A percentile compares a stretch with the other conserved stretches of the same genome.
phyloP scores from a whole-genome alignment of 2,888 invertebrate species.

The Gortyna flavago region DNA sequence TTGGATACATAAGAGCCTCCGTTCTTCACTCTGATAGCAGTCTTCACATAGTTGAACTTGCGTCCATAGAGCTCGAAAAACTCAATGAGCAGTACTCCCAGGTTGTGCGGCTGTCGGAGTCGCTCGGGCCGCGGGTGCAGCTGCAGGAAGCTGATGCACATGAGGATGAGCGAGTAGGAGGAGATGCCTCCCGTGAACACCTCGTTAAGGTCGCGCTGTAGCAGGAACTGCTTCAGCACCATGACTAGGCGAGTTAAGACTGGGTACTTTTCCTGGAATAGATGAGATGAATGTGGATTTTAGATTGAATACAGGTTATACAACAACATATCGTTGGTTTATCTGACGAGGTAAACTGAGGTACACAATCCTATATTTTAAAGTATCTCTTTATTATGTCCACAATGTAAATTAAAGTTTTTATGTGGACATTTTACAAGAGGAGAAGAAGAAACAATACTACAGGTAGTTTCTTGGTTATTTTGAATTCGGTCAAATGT shows the following conservation, averaged over 20 bases:
- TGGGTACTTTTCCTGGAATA: slow-evolving; percentile 93
- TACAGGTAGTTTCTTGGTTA: neutral
- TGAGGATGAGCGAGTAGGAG: slow-evolving; percentile 99
- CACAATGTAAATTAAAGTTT: neutral
- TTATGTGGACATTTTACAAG: neutral
- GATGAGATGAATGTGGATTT: neutral
- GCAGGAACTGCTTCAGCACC: slow-evolving; percentile 99
- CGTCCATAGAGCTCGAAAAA: slow-evolving; percentile 99
- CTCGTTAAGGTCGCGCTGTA: slow-evolving; percentile 99
- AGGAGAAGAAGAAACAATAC: neutral
- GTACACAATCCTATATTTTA: neutral
- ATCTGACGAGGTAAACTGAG: neutral
- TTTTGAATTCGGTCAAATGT: neutral
- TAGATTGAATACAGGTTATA: neutral
- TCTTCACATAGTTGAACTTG: slow-evolving; percentile 98
- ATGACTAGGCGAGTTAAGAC: slow-evolving; percentile 98
- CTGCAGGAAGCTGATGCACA: slow-evolving; percentile 99
- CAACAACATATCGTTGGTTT: neutral
- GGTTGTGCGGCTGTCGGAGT: slow-evolving; percentile 92
- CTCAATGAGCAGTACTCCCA: slow-evolving; percentile 98
- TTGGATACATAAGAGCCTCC: slow-evolving; percentile 98
- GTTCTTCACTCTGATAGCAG: slow-evolving; percentile 97
- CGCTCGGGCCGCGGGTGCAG: slow-evolving; percentile 96
- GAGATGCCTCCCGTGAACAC: slow-evolving; percentile 99
- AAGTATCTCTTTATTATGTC: neutral